Base-by-base conservation (phyloP, 2,797 vertebrate genomes). In the Argyrosomus regius region DNA sequence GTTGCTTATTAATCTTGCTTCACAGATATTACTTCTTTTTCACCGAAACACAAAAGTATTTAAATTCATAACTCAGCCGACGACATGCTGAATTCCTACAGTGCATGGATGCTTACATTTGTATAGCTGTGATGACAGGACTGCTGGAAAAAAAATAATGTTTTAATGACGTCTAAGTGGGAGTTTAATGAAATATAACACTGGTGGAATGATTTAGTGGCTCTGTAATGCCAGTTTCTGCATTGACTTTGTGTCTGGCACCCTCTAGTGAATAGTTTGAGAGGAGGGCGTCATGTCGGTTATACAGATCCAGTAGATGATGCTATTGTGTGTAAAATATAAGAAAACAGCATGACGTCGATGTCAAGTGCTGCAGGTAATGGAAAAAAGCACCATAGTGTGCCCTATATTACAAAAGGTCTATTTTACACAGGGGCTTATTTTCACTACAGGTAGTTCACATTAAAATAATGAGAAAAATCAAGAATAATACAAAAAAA, bases 231-330 rank as follows among this genome's bases (percentile, higher is more conserved):
- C 5, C 41, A 39, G 28, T 52, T n/a, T 63, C 54, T 82, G 58
- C 14, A 12, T 10, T 53, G 17, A 10, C 52, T 52, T 72, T 81
- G 83, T 54, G 54, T 66, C n/a, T 60, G 67, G 67, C 85, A 14
- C 90, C 92, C 84, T 88, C 93, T 91, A 88, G 89, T 87, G 92
- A 67, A 63, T 50, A 54, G 9, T 50, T 63, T 41, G 17, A 71
- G 66, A 39, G n/a, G 26, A 50, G 76, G 68, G 56, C 3, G 22
- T 80, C 49, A 62, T 20, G 50, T 64, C 16, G 3, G 59, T 45
- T 5, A 48, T 17, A 60, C 35, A 57, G 46, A 26, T 60, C 82
- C 78, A 82, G 83, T 41, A 84, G 77, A 85, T 76, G 67, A 67
- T 67, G 86, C 77, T 82, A 35, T 80, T 87, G 66, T 73, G 76